Evolutionary conservation across 2,113 vertebrate species (phyloP), one percentile per base, ranked within the genome.

Genomic region (Mesocricetus auratus): DNA sequence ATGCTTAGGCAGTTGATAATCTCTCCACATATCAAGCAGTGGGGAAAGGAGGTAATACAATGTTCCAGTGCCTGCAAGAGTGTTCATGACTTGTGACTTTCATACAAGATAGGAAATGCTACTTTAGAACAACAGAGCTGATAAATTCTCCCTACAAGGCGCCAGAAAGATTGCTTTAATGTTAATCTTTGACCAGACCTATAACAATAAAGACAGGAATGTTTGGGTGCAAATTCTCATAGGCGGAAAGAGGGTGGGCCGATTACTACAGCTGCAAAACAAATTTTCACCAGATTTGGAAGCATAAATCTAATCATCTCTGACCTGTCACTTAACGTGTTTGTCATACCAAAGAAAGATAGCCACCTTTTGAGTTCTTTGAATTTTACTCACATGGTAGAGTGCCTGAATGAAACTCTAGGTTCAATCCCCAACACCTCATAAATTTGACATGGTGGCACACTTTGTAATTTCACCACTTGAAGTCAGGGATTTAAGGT

Each of bases 11-110:
- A 66, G 17, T 12, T 86, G 36, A 58, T 92, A 93, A 50, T 71
- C 36, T 69, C 79, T 53, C 75, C 73, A 74, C 47, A 15, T 29
- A 86, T 26, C 19, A 69, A 64, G 77, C 58, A 5, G 26, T 69
- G 60, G 26, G 42, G 26, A 56, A 89, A 45, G 91, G 31, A 93
- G 33, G 45, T 16, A 36, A 88, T 69, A 79, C 9, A 93, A 69
- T 10, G 8, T 31, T 66, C 36, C 11, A 26, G 16, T 1, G 69
- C 69, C 33, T 90, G 26, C 24, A 88, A 66, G 42, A 81, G 11
- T 90, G 79, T 71, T 88, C 86, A 58, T 45, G 91, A 90, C 7
- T 94, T 94, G 50, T 45, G 91, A 90, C 7, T 94, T 94, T 75
- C 53, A 88, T 56, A 24, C 4, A 47, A 36, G 74, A 64, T 81